A percentile compares a stretch with the other conserved stretches of the same genome.
phyloP scores from a whole-genome alignment of 2,797 vertebrate species.

The Nyctibius grandis region DNA sequence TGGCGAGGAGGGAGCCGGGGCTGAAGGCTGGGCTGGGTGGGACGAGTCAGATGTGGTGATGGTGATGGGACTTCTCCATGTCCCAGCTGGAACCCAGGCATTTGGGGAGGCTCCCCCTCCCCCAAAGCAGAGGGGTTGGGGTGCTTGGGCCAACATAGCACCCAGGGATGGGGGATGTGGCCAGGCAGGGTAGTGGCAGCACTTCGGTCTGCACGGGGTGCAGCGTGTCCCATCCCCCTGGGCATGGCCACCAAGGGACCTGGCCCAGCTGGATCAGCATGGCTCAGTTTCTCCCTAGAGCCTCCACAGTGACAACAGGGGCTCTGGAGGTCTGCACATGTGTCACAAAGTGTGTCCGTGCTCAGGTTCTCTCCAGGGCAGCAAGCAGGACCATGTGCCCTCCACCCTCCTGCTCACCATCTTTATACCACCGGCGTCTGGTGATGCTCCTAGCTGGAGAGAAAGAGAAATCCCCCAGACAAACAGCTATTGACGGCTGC shows the following conservation, averaged over 20 bases:
- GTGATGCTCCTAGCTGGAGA: not conserved
- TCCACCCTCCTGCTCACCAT: fast-evolving
- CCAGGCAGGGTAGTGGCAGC: not conserved
- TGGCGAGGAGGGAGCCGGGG: fast-evolving
- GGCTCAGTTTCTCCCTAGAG: not conserved
- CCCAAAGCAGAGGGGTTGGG: not conserved
- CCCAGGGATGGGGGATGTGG: not conserved
- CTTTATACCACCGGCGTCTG: not conserved
- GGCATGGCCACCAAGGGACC: not conserved
- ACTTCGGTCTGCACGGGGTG: not conserved
- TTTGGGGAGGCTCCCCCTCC: not conserved
- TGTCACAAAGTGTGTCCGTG: fast-evolving
- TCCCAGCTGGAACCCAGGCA: not conserved
- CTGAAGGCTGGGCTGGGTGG: not conserved
- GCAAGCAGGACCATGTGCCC: not conserved
- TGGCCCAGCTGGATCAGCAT: fast-evolving
- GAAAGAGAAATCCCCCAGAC: slow-evolving; percentile 5
- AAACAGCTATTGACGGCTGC: not conserved
- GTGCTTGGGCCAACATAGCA: not conserved
- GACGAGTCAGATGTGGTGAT: fast-evolving
- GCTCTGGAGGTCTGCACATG: not conserved
- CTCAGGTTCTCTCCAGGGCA: not conserved
- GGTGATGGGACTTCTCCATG: not conserved
- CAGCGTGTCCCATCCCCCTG: fast-evolving
- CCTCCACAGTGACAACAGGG: not conserved